These are phyloP conservation scores for Theocolax elegans DNA, from an alignment of 1,140 invertebrate genomes.

Conservation along the genomic window DNA sequence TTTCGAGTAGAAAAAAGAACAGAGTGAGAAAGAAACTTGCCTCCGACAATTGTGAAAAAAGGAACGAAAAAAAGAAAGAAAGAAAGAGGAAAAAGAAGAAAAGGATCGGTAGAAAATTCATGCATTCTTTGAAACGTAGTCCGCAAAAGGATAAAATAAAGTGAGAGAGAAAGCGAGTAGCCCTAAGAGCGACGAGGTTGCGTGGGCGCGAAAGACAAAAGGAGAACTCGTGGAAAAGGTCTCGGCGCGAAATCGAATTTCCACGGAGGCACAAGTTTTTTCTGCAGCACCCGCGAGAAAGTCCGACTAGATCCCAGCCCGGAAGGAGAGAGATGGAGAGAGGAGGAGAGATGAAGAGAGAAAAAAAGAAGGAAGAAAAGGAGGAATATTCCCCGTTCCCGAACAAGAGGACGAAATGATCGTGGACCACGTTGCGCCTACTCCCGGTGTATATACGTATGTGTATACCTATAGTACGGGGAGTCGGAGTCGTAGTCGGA, in stretches of 20 bases:
- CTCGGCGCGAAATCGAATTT: conserved; percentile 47
- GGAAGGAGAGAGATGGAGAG: too few relatives aligned
- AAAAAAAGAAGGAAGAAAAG: too few relatives aligned
- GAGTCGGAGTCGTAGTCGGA: too few relatives aligned
- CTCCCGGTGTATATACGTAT: conserved; percentile 31
- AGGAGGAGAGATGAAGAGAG: background rate
- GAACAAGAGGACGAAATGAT: conserved; percentile 49
- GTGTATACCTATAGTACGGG: too few relatives aligned
- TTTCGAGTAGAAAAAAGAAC: too few relatives aligned
- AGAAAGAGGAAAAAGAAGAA: too few relatives aligned
- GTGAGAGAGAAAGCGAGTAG: background rate
- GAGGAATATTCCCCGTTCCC: background rate
- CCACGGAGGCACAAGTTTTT: conserved; percentile 6
- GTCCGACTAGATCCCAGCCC: too few relatives aligned
- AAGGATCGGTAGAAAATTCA: background rate
- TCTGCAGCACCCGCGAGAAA: background rate
- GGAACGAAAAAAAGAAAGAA: too few relatives aligned
- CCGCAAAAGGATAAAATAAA: background rate
- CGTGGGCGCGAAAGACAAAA: conserved; percentile 26
- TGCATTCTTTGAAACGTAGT: background rate
- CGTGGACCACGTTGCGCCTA: conserved; percentile 42
- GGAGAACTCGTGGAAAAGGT: conserved; percentile 16
- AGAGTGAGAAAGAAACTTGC: too few relatives aligned
- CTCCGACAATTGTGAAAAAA: too few relatives aligned
- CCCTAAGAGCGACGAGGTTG: conserved; percentile 11